phyloP scores from a whole-genome alignment of 2,797 vertebrate genomes.

The Corythornis leucogaster region DNA sequence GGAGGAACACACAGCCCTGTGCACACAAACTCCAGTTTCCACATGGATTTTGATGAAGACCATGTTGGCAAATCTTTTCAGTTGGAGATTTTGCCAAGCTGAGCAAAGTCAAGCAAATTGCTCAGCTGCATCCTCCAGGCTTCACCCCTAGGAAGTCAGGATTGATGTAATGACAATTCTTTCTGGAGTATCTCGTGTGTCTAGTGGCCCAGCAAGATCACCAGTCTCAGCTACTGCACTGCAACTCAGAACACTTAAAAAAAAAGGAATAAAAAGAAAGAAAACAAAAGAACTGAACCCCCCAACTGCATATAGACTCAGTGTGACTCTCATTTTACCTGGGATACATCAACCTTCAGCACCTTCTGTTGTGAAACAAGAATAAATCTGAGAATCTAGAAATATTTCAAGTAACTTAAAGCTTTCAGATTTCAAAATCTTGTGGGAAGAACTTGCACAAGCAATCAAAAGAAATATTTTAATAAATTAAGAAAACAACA shows the following conservation, averaged over 20 bases:
- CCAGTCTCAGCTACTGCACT: background rate
- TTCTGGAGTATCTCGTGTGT: background rate
- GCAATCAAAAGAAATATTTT: background rate
- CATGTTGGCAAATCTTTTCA: background rate
- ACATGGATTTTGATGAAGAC: background rate
- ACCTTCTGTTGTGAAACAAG: background rate
- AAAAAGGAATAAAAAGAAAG: no score
- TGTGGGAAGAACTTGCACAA: background rate
- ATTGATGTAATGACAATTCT: fast-evolving
- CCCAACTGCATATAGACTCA: background rate
- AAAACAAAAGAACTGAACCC: fast-evolving
- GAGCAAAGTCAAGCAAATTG: background rate
- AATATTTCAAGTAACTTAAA: background rate
- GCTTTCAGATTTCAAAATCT: background rate
- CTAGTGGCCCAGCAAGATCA: background rate
- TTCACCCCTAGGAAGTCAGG: background rate
- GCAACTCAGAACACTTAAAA: background rate
- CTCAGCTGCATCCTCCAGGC: background rate
- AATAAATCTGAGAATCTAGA: background rate
- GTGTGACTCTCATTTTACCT: background rate
- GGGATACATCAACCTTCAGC: background rate
- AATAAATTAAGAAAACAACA: background rate
- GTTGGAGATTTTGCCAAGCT: background rate
- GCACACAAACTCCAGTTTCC: background rate
- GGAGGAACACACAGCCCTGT: background rate